Percentiles rank a stretch among this genome's conserved stretches.
phyloP scores from a whole-genome alignment of 2,113 vertebrate genomes.

The Rhabdornis inornatus region DNA sequence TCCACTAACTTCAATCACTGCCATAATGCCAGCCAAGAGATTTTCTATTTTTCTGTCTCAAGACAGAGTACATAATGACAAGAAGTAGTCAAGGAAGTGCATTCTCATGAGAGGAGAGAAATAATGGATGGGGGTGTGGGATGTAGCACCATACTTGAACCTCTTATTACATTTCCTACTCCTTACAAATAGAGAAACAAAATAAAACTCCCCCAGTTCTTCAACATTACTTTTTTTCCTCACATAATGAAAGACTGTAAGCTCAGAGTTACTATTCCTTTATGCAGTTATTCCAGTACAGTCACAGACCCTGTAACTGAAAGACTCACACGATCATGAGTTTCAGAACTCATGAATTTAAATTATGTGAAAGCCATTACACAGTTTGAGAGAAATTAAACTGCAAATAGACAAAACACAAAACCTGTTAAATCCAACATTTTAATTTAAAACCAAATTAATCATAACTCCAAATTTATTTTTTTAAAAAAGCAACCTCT shows the following conservation, averaged over 20 bases:
- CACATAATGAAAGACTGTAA: not conserved
- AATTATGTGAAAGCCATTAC: not conserved
- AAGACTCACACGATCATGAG: not conserved
- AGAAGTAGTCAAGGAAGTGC: not conserved
- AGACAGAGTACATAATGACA: not conserved
- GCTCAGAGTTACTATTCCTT: not conserved
- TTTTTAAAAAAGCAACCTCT: not conserved
- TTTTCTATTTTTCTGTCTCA: not conserved
- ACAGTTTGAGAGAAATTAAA: not conserved
- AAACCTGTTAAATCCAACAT: not conserved
- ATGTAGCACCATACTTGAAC: not conserved
- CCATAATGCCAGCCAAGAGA: not conserved
- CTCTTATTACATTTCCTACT: not conserved
- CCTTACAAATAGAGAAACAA: not conserved
- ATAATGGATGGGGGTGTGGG: fast-evolving
- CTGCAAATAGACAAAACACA: not conserved
- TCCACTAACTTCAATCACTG: not conserved
- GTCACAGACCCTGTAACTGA: not conserved
- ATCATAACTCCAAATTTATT: not conserved
- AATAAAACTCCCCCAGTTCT: not conserved
- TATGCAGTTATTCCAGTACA: not conserved
- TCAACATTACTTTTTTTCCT: not conserved
- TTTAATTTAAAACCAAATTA: not conserved
- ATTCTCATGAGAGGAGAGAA: not conserved
- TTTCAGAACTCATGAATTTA: not conserved